Evolutionary conservation across 2,888 invertebrate genomes (phyloP), one percentile per base, ranked within the genome.

Genomic region (Eupithecia dodoneata): DNA sequence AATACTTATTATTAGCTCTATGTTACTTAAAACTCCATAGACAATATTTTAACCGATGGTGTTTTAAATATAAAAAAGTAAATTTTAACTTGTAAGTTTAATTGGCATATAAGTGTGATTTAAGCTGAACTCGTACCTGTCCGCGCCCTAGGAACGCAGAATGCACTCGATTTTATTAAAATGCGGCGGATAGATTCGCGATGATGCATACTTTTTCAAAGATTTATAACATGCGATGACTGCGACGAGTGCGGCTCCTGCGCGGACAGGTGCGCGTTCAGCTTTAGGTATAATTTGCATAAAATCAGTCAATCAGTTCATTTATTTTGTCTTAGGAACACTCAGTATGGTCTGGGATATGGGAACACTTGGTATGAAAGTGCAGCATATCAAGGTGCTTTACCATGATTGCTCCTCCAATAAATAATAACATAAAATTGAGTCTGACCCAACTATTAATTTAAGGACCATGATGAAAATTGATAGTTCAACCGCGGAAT

Each of bases 401-500:
- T n/a, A 47, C 47, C 47, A 45, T 45, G 44, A 67, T 45, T 47
- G 7, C 47, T 18, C 12, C 5, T 70, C 18, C 12, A 30, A 70
- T 45, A 45, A 45, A 18, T 45, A 47, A 45, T 13, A 49, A 12
- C 18, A 70, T 18, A 70, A 45, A n/a, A 47, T n/a, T n/a, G n/a
- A n/a, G 30, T 30, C 42, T 52, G 73, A 52, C 65, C 66, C 66
- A 72, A 69, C 78, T 72, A 77, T 76, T 72, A 77, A 79, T 80
- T 80, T 78, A 76, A 74, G 76, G 76, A 67, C 75, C 77, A 74
- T 73, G 59, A 77, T 79, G 71, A 74, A 83, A 79, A 81, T 81
- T 76, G 76, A 81, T 81, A 81, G 79, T 78, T 78, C 71, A 76
- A 73, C 82, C 77, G 78, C 80, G 79, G 79, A 80, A 79, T 81